Conservation (phyloP, 1,140 invertebrate species). For the Phocides pigmalion region DNA sequence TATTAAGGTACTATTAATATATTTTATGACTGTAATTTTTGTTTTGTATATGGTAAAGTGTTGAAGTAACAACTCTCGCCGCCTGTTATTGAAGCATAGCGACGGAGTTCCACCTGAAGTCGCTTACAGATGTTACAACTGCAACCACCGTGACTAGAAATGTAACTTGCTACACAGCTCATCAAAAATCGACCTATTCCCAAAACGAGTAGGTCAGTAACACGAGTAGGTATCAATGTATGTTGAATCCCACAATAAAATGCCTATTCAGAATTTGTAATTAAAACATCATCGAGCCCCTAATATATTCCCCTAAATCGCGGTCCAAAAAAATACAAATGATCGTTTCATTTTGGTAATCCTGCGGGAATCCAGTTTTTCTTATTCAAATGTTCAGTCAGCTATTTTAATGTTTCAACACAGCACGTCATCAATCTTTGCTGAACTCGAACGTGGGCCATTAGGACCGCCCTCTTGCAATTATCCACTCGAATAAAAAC, state of each 20-base stretch:
- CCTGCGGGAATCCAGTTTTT: constrained; percentile 57
- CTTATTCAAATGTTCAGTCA: constrained; percentile 75
- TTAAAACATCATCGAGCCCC: constrained; percentile 31
- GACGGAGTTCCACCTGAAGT: too few relatives aligned
- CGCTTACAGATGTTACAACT: too few relatives aligned
- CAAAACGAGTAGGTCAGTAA: too few relatives aligned
- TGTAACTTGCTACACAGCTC: too few relatives aligned
- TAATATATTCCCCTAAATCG: constrained; percentile 38
- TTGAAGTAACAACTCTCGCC: too few relatives aligned
- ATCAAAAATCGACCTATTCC: too few relatives aligned
- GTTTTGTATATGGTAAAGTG: too few relatives aligned
- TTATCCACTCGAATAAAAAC: constrained; percentile 81
- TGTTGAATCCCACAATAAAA: constrained; percentile 15
- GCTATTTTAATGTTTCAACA: constrained; percentile 72
- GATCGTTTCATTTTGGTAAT: constrained; percentile 60
- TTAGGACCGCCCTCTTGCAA: constrained; percentile 71
- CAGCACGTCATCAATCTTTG: constrained; percentile 76
- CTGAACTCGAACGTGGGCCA: constrained; percentile 66
- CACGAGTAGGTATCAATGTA: not conserved
- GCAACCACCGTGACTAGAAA: too few relatives aligned
- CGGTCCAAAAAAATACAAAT: constrained; percentile 56
- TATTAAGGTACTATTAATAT: too few relatives aligned
- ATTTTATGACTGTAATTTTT: too few relatives aligned
- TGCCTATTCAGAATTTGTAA: constrained; percentile 33
- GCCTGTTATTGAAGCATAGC: too few relatives aligned